A percentile compares a stretch with the other conserved stretches of the same genome.
Evolutionary conservation across 2,888 invertebrate genomes (phyloP).

Genomic region (Anthrax anthrax): DNA sequence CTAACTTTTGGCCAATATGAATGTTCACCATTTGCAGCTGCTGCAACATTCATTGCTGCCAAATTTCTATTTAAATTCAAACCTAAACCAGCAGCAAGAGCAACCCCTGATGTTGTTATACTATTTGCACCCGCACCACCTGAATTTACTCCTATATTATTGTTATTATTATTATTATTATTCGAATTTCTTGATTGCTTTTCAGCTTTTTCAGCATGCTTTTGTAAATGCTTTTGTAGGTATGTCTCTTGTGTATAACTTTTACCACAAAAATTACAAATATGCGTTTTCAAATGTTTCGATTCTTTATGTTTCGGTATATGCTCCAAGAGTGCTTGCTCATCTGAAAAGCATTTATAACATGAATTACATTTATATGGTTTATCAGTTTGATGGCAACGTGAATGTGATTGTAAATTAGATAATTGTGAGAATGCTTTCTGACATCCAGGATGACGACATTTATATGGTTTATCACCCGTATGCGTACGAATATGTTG

Average conservation of each 20-base stretch:
- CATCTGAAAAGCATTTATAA: constrained; percentile 98
- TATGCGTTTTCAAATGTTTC: constrained; percentile 98
- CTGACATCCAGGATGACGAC: constrained; percentile 92
- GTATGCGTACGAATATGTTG: constrained; percentile 99
- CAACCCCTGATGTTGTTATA: constrained; percentile 14
- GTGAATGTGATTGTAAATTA: constrained; percentile 97
- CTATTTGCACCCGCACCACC: constrained; percentile 18
- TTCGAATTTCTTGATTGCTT: constrained; percentile 49
- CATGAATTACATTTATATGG: constrained; percentile 99
- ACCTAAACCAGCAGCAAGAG: constrained; percentile 27
- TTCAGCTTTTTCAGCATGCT: constrained; percentile 87
- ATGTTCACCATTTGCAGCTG: constrained; percentile 40
- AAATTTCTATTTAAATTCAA: constrained; percentile 16
- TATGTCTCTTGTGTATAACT: constrained; percentile 99
- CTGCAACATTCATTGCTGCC: constrained; percentile 22
- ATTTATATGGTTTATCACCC: constrained; percentile 98
- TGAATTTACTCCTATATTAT: constrained; percentile 29
- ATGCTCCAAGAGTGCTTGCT: constrained; percentile 92
- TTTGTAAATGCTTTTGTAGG: constrained; percentile 98
- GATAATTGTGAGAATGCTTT: constrained; percentile 99
- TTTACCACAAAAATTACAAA: constrained; percentile 98
- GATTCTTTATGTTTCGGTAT: constrained; percentile 99
- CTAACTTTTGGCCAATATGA: constrained; percentile 82
- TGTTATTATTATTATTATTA: constrained; percentile 33
- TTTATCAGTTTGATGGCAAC: constrained; percentile 99